Conservation (phyloP, 1,140 invertebrate species). For the Camponotus floridanus region DNA sequence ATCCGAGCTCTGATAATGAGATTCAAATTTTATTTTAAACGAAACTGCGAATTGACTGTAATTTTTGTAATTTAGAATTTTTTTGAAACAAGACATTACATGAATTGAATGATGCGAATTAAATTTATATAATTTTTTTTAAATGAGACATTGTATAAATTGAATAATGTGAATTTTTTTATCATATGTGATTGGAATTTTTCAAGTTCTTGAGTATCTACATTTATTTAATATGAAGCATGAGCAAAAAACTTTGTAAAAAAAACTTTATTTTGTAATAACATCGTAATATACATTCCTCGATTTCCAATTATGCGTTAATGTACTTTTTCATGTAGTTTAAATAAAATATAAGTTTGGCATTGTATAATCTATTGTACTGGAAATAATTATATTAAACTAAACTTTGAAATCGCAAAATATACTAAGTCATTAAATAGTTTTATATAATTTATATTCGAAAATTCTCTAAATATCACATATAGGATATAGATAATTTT, state of each 20-base stretch:
- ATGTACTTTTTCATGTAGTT: neutral
- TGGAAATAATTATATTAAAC: conserved; percentile 21
- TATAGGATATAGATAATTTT: neutral
- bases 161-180: neutral
- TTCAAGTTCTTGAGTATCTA: neutral
- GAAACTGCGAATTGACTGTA: too few relatives aligned
- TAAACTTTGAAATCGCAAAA: neutral
- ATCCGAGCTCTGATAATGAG: too few relatives aligned
- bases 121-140: neutral
- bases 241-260: conserved; percentile 32
- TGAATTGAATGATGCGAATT: too few relatives aligned
- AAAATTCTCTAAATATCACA: neutral
- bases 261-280: conserved; percentile 15
- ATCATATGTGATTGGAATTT: neutral
- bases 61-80: too few relatives aligned
- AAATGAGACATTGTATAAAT: neutral
- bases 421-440: neutral
- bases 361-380: conserved; percentile 2
- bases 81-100: too few relatives aligned
- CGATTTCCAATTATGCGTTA: conserved; percentile 1
- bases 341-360: neutral
- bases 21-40: too few relatives aligned
- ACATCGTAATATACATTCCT: conserved; percentile 48
- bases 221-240: neutral
- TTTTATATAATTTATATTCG: conserved; percentile 10